Evolutionary conservation across 2,797 vertebrate species (phyloP).

Genomic region (Cephalopachus bancanus): DNA sequence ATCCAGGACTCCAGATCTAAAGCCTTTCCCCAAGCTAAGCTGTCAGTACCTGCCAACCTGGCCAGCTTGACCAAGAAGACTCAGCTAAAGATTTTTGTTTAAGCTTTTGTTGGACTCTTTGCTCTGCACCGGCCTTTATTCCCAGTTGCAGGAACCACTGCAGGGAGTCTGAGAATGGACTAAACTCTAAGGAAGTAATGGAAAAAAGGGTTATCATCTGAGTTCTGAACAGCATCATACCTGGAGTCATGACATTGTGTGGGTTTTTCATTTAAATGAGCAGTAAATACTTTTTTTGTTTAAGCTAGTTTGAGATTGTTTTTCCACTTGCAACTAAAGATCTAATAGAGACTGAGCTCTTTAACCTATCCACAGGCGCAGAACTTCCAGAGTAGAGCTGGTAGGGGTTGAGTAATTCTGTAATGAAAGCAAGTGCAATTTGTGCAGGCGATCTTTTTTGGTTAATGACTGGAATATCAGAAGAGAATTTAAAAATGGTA

Average conservation of each 20-base stretch:
- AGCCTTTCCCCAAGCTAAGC: background rate
- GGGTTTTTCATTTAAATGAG: slow-evolving; percentile 39
- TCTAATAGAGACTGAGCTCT: slow-evolving; percentile 2
- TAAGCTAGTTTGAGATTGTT: slow-evolving; percentile 10
- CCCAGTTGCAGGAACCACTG: background rate
- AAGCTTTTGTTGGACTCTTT: background rate
- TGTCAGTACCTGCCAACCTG: background rate
- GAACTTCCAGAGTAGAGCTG: background rate
- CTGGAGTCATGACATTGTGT: background rate
- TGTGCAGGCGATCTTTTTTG: background rate
- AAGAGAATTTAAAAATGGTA: background rate
- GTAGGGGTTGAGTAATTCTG: background rate
- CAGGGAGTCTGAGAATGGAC: background rate
- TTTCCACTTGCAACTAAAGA: background rate
- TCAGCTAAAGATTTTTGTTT: background rate
- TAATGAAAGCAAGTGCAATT: background rate
- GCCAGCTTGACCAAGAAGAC: background rate
- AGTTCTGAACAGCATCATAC: background rate
- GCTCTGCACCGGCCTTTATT: background rate
- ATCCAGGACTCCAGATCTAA: background rate
- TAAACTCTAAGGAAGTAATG: background rate
- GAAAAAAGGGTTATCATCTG: background rate
- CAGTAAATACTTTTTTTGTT: background rate
- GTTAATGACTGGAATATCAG: background rate
- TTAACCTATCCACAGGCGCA: background rate